Evolutionary conservation across 2,888 invertebrate genomes (phyloP), one percentile per base, ranked within the genome.

Genomic region (Morinoia aosen): DNA sequence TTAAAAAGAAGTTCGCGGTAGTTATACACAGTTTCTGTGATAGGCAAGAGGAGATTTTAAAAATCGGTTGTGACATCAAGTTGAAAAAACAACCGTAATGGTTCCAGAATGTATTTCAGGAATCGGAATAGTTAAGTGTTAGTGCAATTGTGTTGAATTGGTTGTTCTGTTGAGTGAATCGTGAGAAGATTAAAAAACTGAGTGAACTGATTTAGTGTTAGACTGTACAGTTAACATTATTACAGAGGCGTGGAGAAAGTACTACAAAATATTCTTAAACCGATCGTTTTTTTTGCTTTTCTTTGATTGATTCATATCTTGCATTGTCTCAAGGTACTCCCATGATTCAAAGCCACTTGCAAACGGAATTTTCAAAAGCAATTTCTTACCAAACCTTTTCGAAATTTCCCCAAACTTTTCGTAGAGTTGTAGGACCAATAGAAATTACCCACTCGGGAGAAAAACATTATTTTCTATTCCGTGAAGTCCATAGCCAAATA

Each of bases 71-170:
- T 93, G 93, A 93, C 16, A 93, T 48, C 14, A 57, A 57, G 5
- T 57, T 93, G 57, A 57, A 93, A 33, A 93, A 57, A 90, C 90
- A 14, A 40, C 48, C 90, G 48, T 90, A 40, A 90, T 90, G 90
- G 39, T 90, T 90, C 90, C 90, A 48, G 19, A 40, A 48, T 90
- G 11, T 48, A 90, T 16, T 10, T 90, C 40, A 39, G 39, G 48
- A 39, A 90, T 90, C 40, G 40, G 93, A 48, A 57, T 57, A 93
- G 33, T 48, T 93, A 93, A 57, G 93, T 93, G 93, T 93, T 93
- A 93, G 93, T 93, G 93, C 93, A 93, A 93, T 93, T 93, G 93
- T 93, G 93, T 93, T 93, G 93, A 93, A 93, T 33, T 93, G 93
- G 14, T 93, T n/a, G 93, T 93, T 93, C 33, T 57, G 93, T 93